phyloP scores from a whole-genome alignment of 2,888 invertebrate species.

The Drosophila sordidula region DNA sequence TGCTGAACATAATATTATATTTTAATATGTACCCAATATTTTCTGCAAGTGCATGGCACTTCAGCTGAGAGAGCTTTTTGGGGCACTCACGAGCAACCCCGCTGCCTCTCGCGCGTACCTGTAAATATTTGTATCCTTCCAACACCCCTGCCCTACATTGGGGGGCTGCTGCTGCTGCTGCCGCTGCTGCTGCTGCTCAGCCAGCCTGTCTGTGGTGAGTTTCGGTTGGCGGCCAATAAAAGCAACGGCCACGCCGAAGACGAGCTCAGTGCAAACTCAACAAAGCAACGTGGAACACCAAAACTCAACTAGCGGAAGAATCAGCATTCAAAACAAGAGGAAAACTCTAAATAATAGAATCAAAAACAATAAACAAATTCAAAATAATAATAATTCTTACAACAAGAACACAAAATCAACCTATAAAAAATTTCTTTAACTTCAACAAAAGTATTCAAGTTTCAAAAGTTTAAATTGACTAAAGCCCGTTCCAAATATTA shows the following conservation, averaged over 20 bases:
- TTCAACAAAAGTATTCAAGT: not conserved
- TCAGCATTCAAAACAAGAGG: constrained; percentile 21
- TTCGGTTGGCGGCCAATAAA: constrained; percentile 72
- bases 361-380: constrained; percentile 1
- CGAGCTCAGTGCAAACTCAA: constrained; percentile 74
- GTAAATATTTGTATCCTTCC: constrained; percentile 71
- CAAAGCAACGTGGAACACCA: constrained; percentile 67
- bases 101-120: constrained; percentile 52
- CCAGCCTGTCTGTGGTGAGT: constrained; percentile 72
- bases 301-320: constrained; percentile 28
- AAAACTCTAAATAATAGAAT: constrained; percentile 6
- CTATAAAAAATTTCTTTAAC: constrained; percentile 6
- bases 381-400: constrained; percentile 4
- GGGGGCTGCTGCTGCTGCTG: constrained; percentile 22
- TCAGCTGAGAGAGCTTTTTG: constrained; percentile 36
- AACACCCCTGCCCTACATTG: constrained; percentile 17
- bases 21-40: not conserved
- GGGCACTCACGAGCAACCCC: constrained; percentile 19
- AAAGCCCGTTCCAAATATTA: constrained; percentile 1
- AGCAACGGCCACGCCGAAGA: constrained; percentile 50
- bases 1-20: not conserved
- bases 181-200: constrained; percentile 32
- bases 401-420: not conserved
- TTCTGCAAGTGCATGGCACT: constrained; percentile 12
- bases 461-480: not conserved